A percentile compares a stretch with the other conserved stretches of the same genome.
phyloP scores from a whole-genome alignment of 23 tunicate species.

The Oikopleura albicans region DNA sequence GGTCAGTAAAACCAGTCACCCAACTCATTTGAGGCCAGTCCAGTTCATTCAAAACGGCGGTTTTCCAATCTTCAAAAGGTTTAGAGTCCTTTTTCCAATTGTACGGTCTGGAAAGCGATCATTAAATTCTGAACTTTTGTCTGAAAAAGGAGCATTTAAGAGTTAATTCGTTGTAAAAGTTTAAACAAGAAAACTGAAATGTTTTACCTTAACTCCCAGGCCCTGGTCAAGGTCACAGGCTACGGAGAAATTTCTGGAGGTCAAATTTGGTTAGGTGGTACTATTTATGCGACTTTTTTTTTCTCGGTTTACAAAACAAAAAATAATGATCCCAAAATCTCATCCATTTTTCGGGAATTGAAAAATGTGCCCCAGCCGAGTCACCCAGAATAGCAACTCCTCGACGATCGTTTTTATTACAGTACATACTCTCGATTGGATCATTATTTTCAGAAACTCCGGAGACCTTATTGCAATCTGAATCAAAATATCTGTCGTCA shows the following conservation, averaged over 20 bases:
- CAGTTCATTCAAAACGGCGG: neutral
- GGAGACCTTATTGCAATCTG: neutral
- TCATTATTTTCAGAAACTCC: neutral
- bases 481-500: slow-evolving; percentile 19
- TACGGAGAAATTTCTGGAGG: too few species aligned
- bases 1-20: neutral
- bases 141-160: too few species aligned
- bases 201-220: slow-evolving; percentile 19
- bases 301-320: too few species aligned
- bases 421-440: neutral
- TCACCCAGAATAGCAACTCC: slow-evolving; percentile 12
- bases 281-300: too few species aligned
- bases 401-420: neutral
- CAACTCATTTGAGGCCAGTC: slow-evolving; percentile 25
- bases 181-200: slow-evolving; percentile 36
- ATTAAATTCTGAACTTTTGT: too few species aligned
- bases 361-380: slow-evolving; percentile 15
- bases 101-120: too few species aligned
- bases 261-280: too few species aligned
- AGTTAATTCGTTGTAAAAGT: too few species aligned
- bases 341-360: neutral
- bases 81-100: neutral
- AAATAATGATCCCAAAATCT: too few species aligned
- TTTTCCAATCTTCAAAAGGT: neutral
- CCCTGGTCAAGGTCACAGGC: too few species aligned